A percentile compares a stretch with the other conserved stretches of the same genome.
These are phyloP conservation scores for Brachycybe producta DNA, from an alignment of 2,888 invertebrate species.

Conservation along the genomic window DNA sequence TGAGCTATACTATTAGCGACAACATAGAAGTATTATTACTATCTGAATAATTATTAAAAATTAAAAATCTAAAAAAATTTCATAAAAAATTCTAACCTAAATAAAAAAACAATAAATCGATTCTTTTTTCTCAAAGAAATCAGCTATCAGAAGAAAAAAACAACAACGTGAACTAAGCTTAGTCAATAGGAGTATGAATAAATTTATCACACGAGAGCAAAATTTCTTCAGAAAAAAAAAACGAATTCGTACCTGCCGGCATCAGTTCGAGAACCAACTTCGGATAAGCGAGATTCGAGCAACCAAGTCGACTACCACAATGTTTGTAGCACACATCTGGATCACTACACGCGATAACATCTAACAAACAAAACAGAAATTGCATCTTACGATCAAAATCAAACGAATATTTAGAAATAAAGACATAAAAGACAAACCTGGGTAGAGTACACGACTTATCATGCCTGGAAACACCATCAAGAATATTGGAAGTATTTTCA, in stretches of 20 bases:
- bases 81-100: no score
- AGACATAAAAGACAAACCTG: slow-evolving; percentile 23
- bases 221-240: no score
- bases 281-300: slow-evolving; percentile 42
- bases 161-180: no score
- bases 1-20: no score
- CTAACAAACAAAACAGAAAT: slow-evolving; percentile 25
- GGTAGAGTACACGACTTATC: slow-evolving; percentile 40
- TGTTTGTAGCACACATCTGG: slow-evolving; percentile 36
- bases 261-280: slow-evolving; percentile 38
- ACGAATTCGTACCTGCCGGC: slow-evolving; percentile 37
- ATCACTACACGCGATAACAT: slow-evolving; percentile 38
- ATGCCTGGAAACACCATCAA: slow-evolving; percentile 42
- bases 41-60: no score
- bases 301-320: slow-evolving; percentile 37
- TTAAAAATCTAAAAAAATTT: no score
- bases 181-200: no score
- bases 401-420: not conserved
- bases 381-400: not conserved
- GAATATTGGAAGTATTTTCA: slow-evolving; percentile 39
- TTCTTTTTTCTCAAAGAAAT: no score
- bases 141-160: no score
- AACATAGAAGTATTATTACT: no score
- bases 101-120: no score
- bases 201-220: no score